Conservation (phyloP, 2,113 vertebrate genomes). For the rabbit (Oryctolagus cuniculus) region mOryCun1.1 NC_091441.1:27534001-27534500, state of each 20-base stretch:
- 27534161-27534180: background rate
- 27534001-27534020: background rate
- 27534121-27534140: background rate
- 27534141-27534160: accelerated
- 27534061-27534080: background rate
- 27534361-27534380: background rate
- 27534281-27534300: background rate
- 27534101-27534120: background rate
- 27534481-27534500: background rate
- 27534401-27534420: background rate
- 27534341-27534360: background rate
- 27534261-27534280: background rate
- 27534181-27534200: background rate
- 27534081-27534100: background rate
- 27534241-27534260: background rate
- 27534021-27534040: background rate
- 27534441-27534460: background rate
- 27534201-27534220: background rate
- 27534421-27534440: background rate
- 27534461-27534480: background rate
- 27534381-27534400: background rate
- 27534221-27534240: background rate
- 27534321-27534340: background rate
- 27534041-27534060: background rate
- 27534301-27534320: background rate